Conservation (phyloP, 2,113 vertebrate species). For the Cavia aperea region DNA sequence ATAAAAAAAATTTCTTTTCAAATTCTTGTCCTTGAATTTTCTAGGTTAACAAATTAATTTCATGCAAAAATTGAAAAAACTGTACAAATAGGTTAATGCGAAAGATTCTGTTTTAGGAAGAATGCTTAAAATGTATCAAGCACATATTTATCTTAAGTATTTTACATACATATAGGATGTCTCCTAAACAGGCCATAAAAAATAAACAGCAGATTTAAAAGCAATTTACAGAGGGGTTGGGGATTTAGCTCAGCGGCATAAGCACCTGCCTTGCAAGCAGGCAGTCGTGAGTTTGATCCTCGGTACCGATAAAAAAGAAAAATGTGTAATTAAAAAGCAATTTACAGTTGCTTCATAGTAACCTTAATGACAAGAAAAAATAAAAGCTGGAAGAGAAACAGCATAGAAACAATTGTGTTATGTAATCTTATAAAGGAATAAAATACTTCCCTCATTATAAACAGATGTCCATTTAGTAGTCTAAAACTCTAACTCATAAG, state of each 20-base stretch:
- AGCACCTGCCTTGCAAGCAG: no score
- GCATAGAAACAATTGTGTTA: neutral
- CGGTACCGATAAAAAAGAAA: no score
- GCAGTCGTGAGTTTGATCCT: no score
- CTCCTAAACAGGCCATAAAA: neutral
- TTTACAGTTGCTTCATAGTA: neutral
- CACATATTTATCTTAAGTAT: neutral
- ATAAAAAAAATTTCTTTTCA: neutral
- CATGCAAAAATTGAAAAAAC: neutral
- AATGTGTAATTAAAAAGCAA: neutral
- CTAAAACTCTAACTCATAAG: neutral
- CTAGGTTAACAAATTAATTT: neutral
- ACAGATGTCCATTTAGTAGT: neutral
- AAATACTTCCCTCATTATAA: neutral
- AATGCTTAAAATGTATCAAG: neutral
- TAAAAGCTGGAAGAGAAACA: neutral
- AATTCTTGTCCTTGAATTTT: neutral
- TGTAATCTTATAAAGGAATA: neutral
- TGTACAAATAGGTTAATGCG: neutral
- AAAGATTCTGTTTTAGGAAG: constrained; percentile 2
- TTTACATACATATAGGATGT: neutral
- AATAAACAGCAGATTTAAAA: neutral
- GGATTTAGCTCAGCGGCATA: no score
- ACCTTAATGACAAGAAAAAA: neutral
- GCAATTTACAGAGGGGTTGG: neutral